These are phyloP conservation scores for Neodiprion pinetum DNA, from an alignment of 1,140 invertebrate species.

Conservation along the genomic window DNA sequence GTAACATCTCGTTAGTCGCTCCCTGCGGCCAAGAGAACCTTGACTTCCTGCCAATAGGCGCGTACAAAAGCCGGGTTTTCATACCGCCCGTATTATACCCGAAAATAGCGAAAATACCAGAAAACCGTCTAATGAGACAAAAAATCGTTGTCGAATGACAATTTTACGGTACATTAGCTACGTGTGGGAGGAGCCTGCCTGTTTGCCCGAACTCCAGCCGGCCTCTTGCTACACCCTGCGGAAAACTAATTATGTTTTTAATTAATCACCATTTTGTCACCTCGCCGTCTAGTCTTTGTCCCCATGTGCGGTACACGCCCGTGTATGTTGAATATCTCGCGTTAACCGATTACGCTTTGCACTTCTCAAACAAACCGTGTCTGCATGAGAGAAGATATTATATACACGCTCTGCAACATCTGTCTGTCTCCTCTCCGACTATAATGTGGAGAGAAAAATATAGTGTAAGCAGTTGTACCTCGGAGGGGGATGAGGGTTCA, in stretches of 20 bases:
- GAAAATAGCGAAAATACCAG: slow-evolving; percentile 5
- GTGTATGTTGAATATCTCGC: too few species aligned
- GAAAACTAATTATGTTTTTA: slow-evolving; percentile 54
- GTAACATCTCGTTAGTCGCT: background rate
- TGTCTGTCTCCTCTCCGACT: too few species aligned
- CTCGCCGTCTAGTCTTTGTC: background rate
- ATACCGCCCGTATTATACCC: background rate
- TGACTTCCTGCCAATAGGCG: background rate
- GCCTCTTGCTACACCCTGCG: background rate
- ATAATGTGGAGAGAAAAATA: too few species aligned
- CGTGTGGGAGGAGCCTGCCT: slow-evolving; percentile 36
- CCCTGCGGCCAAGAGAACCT: background rate
- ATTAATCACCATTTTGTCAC: slow-evolving; percentile 54
- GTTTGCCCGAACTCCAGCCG: background rate
- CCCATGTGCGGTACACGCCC: too few species aligned
- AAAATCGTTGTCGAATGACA: slow-evolving; percentile 35
- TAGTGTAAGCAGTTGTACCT: too few species aligned
- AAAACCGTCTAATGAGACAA: slow-evolving; percentile 10
- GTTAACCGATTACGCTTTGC: too few species aligned
- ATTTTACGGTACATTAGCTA: slow-evolving; percentile 53
- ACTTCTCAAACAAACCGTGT: too few species aligned
- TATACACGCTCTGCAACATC: too few species aligned
- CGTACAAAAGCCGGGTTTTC: background rate
- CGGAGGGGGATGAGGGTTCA: too few species aligned
- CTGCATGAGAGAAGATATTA: too few species aligned